Evolutionary conservation across 1,140 invertebrate species (phyloP), one percentile per base, ranked within the genome.

Genomic region (Musca vetustissima): DNA sequence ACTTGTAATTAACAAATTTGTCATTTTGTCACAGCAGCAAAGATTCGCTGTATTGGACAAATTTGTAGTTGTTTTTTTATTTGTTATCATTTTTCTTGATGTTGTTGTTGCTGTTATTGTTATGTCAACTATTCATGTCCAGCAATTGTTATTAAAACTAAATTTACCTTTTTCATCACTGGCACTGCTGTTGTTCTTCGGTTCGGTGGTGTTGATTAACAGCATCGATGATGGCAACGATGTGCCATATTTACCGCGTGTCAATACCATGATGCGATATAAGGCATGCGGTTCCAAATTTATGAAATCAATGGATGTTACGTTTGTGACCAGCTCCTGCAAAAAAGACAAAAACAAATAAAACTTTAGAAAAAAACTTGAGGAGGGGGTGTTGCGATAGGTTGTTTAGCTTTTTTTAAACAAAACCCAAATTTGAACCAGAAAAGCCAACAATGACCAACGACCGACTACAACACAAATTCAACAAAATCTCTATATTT

Each of bases 141-240:
- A 17, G 14, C 36, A 19, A 48, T 7, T 65, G 43, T 65, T 24
- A 64, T 69, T 43, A 64, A 57, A 68, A 49, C 21, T 48, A 49
- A 17, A 69, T 61, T 69, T 64, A 69, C 68, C 68, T 65, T 69
- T 67, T 57, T 52, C 25, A 50, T 66, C 69, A 64, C 15, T 32
- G 55, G 21, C 69, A 64, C 15, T 32, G 55, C 9, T 57, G 24
- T 14, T 61, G 57, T 61, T 61, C 25, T 61, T 61, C 28, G 36
- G 28, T 17, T 86, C 84, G 69, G 82, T 88, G 17, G 90, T 84
- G 74, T 92, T 92, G 66, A 94, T 86, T 68, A 91, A 84, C 19
- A 93, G 83, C 73, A 93, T 87, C 22, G 92, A 91, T 2, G 92
- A 92, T 15, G 92, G 92, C 52, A 93, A 81, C 4, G 92, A 93